A percentile compares a stretch with the other conserved stretches of the same genome.
These are phyloP conservation scores for Chaitophorus viminalis DNA, from an alignment of 2,888 invertebrate genomes.

Conservation along the genomic window DNA sequence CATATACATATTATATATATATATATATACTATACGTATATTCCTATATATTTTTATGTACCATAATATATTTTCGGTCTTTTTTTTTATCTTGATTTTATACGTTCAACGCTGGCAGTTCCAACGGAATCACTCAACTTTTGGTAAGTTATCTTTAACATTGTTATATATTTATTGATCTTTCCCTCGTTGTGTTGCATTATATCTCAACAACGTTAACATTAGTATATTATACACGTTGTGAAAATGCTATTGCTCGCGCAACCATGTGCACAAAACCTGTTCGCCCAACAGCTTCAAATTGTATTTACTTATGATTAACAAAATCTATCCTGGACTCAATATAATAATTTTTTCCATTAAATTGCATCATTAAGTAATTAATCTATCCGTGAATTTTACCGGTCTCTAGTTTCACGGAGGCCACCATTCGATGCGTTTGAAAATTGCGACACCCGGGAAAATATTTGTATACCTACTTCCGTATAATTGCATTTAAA, in stretches of 20 bases:
- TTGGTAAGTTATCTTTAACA: constrained; percentile 31
- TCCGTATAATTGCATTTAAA: constrained; percentile 30
- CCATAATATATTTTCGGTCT: not conserved
- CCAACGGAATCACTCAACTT: constrained; percentile 1
- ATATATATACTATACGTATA: not conserved
- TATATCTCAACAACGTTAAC: not conserved
- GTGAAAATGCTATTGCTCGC: not conserved
- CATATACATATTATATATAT: constrained; percentile 15
- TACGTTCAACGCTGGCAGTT: constrained; percentile 47
- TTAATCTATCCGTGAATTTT: constrained; percentile 12
- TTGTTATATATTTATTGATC: not conserved
- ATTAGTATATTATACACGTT: too few species aligned
- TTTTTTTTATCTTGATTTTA: not conserved
- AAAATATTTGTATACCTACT: not conserved
- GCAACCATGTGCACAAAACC: constrained; percentile 31
- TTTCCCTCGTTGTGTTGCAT: not conserved
- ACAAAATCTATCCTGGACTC: not conserved
- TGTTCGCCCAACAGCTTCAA: not conserved
- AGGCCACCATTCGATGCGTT: not conserved
- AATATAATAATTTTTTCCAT: not conserved
- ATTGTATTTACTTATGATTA: not conserved
- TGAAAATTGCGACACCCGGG: constrained; percentile 20
- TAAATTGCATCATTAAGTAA: not conserved
- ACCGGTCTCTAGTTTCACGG: not conserved
- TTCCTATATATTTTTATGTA: constrained; percentile 4